Evolutionary conservation across 2,113 vertebrate species (phyloP), one percentile per base, ranked within the genome.

Genomic region (Oreochromis spilurus): DNA sequence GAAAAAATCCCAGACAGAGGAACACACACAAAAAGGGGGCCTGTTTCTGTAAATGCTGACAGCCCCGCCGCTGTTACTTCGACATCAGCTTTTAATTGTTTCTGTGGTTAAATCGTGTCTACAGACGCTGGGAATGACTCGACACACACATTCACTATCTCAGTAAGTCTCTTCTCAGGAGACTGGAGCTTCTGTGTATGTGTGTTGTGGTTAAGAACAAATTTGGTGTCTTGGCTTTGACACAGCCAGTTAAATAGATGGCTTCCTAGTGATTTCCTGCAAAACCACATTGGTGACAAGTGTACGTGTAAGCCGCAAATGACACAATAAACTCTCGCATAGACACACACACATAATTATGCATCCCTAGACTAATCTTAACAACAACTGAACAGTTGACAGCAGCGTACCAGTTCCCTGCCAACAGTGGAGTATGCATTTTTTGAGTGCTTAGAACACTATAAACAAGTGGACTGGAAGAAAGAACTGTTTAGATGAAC

Each of bases 191-290:
- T 75, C 70, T 75, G 70, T 29, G 16, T 58, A 38, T 65, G 21
- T 79, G 65, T 84, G 81, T 70, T 92, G 86, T 83, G 87, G 87
- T 90, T 82, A 83, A 9, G 2, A 52, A 84, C 14, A 2, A 34
- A 80, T 52, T 55, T 12, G 14, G 78, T 83, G 77, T 84, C 58
- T 82, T 77, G 38, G 62, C 54, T 58, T 62, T 72, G 72, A 79
- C 29, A 81, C 70, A 36, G 12, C 43, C 70, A 75, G 70, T 75
- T 48, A 50, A 75, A 75, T 75, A 75, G 43, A 29, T 8, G 24
- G 70, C 70, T 31, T 75, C 43, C 70, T 31, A 75, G 70, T 50
- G 70, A 75, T 75, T 75, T 75, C 24, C 24, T 75, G 43, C 45
- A 26, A 75, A 75, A 75, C 70, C 70, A 75, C 24, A 50, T 29